phyloP scores from a whole-genome alignment of 2,888 invertebrate genomes.

The Monochamus alternatus region DNA sequence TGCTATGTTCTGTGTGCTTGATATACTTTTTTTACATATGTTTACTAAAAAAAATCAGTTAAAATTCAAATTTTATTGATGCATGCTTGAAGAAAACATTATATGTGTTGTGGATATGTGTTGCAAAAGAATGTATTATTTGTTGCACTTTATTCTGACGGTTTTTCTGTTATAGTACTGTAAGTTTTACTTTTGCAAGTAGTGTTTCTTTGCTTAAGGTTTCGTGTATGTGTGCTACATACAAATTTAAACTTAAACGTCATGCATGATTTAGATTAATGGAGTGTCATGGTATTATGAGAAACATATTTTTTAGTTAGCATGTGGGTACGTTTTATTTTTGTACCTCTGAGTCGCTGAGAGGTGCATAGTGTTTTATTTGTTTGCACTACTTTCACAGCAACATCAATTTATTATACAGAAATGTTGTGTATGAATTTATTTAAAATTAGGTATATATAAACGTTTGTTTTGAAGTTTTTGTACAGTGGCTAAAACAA shows the following conservation, averaged over 20 bases:
- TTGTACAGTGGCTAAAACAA: too few species aligned
- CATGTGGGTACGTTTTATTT: not conserved
- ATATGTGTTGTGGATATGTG: too few species aligned
- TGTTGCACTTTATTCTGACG: too few species aligned
- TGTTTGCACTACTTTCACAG: not conserved
- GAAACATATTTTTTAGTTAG: constrained; percentile 5
- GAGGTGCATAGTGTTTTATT: not conserved
- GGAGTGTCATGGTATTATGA: not conserved
- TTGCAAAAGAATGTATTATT: too few species aligned
- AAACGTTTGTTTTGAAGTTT: too few species aligned
- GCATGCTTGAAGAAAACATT: too few species aligned
- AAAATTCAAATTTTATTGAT: too few species aligned
- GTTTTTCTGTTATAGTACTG: not conserved
- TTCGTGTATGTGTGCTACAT: not conserved
- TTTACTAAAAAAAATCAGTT: too few species aligned
- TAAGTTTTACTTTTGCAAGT: not conserved
- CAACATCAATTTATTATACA: not conserved
- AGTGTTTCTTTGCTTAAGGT: constrained; percentile 3
- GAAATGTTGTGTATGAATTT: too few species aligned
- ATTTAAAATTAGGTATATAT: too few species aligned
- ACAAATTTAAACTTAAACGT: constrained; percentile 17
- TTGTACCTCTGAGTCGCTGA: not conserved
- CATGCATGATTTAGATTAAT: constrained; percentile 18
- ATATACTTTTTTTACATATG: too few species aligned
- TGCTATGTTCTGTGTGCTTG: not conserved